These are phyloP conservation scores for Malurus elegans DNA, from an alignment of 2,113 vertebrate genomes.

Conservation along the genomic window DNA sequence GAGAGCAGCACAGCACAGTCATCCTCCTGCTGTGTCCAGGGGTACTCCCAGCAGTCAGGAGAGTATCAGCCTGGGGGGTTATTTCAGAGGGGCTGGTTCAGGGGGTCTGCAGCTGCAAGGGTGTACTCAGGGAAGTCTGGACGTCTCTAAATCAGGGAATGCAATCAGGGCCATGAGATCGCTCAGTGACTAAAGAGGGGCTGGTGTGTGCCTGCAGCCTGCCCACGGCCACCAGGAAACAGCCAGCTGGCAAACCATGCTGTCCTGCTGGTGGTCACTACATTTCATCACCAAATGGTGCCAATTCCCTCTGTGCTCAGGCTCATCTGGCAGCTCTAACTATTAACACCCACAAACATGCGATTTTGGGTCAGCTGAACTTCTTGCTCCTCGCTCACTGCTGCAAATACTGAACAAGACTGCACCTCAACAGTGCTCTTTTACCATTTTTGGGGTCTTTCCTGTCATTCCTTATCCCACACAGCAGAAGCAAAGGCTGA, in stretches of 20 bases:
- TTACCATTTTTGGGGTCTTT: too few species aligned
- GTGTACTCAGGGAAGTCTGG: background rate
- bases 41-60: background rate
- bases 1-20: background rate
- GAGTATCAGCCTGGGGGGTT: background rate
- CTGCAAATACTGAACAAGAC: background rate
- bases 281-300: background rate
- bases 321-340: background rate
- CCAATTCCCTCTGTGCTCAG: background rate
- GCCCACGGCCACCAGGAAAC: background rate
- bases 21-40: background rate
- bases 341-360: accelerated
- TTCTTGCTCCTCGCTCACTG: background rate
- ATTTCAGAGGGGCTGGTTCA: background rate
- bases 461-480: background rate
- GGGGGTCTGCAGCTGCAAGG: background rate
- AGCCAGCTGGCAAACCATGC: background rate
- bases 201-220: background rate
- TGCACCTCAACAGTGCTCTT: background rate
- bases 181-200: background rate
- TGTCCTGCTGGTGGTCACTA: background rate
- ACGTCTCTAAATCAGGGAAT: background rate
- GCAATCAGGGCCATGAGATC: background rate
- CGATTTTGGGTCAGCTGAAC: background rate
- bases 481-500: background rate